These are phyloP conservation scores for Eupeodes luniger DNA, from an alignment of 2,888 invertebrate species.

Conservation along the genomic window DNA sequence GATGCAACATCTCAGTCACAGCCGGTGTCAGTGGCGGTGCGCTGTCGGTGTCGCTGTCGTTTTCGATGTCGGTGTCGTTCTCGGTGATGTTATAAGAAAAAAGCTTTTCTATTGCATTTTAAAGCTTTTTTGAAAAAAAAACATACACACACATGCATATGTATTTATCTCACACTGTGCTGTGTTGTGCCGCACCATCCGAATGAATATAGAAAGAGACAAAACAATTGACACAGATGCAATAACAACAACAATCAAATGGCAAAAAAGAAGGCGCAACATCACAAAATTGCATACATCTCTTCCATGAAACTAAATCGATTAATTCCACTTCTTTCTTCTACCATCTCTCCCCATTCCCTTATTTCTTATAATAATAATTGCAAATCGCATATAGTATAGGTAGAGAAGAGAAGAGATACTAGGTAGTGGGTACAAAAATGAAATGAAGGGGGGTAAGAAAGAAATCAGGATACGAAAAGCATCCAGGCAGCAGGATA, in stretches of 20 bases:
- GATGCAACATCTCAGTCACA: conserved; percentile 42
- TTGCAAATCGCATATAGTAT: not conserved
- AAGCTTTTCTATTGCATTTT: conserved; percentile 73
- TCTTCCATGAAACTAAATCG: conserved; percentile 64
- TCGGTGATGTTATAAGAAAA: not conserved
- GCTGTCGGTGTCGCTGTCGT: conserved; percentile 8
- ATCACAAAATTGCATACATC: conserved; percentile 59
- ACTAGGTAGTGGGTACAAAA: not conserved
- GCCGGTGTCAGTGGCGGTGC: not conserved
- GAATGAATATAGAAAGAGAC: conserved; percentile 61
- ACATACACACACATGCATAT: no score
- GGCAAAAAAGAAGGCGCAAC: not conserved
- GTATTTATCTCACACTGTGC: no score
- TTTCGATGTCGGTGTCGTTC: not conserved
- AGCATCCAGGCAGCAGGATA: not conserved
- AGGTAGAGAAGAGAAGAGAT: no score
- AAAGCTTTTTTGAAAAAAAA: conserved; percentile 21
- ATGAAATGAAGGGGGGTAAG: not conserved
- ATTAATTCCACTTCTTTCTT: conserved; percentile 66
- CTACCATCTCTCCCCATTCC: no score
- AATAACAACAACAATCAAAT: conserved; percentile 62
- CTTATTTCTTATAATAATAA: no score
- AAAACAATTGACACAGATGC: conserved; percentile 70
- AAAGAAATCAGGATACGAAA: conserved; percentile 44
- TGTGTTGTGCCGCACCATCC: not conserved